A percentile compares a stretch with the other conserved stretches of the same genome.
phyloP scores from a whole-genome alignment of 2,888 invertebrate genomes.

The Rhingia rostrata region DNA sequence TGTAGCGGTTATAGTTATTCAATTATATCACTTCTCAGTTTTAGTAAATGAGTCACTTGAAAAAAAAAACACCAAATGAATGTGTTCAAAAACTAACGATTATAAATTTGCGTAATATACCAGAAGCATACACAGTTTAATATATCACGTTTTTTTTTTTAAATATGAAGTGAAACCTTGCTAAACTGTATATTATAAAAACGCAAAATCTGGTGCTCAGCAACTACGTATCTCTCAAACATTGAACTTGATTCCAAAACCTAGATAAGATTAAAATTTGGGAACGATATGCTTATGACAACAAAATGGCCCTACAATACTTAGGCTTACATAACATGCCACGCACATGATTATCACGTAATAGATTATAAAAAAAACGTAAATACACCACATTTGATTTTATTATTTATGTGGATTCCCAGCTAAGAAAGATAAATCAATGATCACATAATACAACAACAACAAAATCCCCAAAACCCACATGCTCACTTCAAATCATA shows the following conservation, averaged over 20 bases:
- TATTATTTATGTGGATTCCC: too few species aligned
- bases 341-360: conserved; percentile 16
- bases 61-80: too few species aligned
- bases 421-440: background rate
- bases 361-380: conserved; percentile 17
- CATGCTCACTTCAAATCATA: background rate
- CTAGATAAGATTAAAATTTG: conserved; percentile 25
- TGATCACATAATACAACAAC: background rate
- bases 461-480: background rate
- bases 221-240: conserved; percentile 6
- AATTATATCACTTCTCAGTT: too few species aligned
- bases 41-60: too few species aligned
- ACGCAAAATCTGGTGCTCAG: background rate
- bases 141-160: too few species aligned
- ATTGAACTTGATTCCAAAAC: conserved; percentile 44
- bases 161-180: too few species aligned
- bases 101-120: too few species aligned
- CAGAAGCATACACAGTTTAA: too few species aligned
- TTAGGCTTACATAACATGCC: conserved; percentile 7
- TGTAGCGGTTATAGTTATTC: too few species aligned
- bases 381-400: too few species aligned
- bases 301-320: conserved; percentile 6
- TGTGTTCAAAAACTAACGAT: too few species aligned
- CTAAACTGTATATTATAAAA: too few species aligned
- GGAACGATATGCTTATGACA: conserved; percentile 19